Evolutionary conservation across 2,888 invertebrate genomes (phyloP).

Genomic region (Tetragonula carbonaria): DNA sequence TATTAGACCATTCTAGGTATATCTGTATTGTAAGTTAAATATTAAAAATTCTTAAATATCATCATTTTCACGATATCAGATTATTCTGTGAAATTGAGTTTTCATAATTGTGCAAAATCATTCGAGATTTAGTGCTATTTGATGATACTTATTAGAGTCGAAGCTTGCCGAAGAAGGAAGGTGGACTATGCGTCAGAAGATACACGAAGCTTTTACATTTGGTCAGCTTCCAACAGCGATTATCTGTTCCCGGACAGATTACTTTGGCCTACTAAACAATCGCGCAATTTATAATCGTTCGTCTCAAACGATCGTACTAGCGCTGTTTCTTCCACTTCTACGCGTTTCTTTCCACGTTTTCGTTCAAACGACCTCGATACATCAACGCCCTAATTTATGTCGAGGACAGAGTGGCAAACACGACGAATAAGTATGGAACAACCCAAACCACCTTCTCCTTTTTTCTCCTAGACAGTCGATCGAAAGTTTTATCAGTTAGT

Average conservation of each 20-base stretch:
- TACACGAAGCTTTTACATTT: slow-evolving; percentile 71
- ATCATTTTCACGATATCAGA: too few relatives aligned
- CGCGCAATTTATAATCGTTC: slow-evolving; percentile 40
- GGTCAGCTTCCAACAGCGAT: slow-evolving; percentile 71
- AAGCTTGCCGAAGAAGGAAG: too few relatives aligned
- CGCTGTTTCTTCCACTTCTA: neutral
- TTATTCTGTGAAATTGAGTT: too few relatives aligned
- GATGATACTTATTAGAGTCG: too few relatives aligned
- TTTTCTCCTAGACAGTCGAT: neutral
- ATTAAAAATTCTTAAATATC: too few relatives aligned
- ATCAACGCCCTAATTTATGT: slow-evolving; percentile 4
- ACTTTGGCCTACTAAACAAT: slow-evolving; percentile 29
- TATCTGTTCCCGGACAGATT: slow-evolving; percentile 16
- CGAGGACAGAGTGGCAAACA: too few relatives aligned
- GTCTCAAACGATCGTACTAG: slow-evolving; percentile 21
- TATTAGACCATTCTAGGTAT: too few relatives aligned
- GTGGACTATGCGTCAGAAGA: slow-evolving; percentile 1
- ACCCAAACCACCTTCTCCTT: neutral
- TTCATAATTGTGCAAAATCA: too few relatives aligned
- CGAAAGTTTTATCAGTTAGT: neutral
- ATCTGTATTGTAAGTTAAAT: too few relatives aligned
- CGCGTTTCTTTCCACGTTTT: slow-evolving; percentile 16
- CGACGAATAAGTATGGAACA: neutral
- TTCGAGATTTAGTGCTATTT: too few relatives aligned
- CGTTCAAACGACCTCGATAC: slow-evolving; percentile 21